Percentiles rank a stretch among this genome's conserved stretches.
Evolutionary conservation across 2,888 invertebrate species (phyloP).

Genomic region (Carcina quercana): DNA sequence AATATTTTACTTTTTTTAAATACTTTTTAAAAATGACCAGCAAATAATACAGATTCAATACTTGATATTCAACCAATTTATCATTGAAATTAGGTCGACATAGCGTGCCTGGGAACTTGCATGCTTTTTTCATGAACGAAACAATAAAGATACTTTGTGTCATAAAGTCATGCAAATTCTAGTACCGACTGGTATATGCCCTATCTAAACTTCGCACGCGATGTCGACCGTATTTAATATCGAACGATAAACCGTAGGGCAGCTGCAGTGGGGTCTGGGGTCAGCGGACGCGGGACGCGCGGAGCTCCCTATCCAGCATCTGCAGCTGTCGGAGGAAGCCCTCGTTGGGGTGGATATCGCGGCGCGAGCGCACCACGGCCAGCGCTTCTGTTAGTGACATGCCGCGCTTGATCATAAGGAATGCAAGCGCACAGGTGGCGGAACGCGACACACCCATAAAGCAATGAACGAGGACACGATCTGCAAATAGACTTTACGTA

Average conservation of each 20-base stretch:
- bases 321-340: slow-evolving; percentile 87
- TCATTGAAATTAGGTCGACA: too few relatives aligned
- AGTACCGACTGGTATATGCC: slow-evolving; percentile 27
- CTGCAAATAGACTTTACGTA: slow-evolving; percentile 48
- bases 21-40: too few relatives aligned
- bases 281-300: slow-evolving; percentile 68
- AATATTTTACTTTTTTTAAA: too few relatives aligned
- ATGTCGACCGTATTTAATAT: slow-evolving; percentile 27
- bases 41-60: too few relatives aligned
- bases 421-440: slow-evolving; percentile 86
- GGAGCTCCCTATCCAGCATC: slow-evolving; percentile 77
- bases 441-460: slow-evolving; percentile 88
- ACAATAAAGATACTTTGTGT: too few relatives aligned
- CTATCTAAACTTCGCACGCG: slow-evolving; percentile 58
- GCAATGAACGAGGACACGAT: slow-evolving; percentile 87
- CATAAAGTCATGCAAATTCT: too few relatives aligned
- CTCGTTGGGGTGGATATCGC: slow-evolving; percentile 85
- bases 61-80: too few relatives aligned
- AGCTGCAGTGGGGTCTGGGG: slow-evolving; percentile 38
- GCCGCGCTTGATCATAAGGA: slow-evolving; percentile 85
- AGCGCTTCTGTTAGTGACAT: slow-evolving; percentile 86
- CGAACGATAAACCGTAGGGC: slow-evolving; percentile 31
- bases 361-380: slow-evolving; percentile 78
- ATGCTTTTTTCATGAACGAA: too few relatives aligned
- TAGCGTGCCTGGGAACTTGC: too few relatives aligned